phyloP scores from a whole-genome alignment of 2,113 vertebrate species.

The Gopherus evgoodei region DNA sequence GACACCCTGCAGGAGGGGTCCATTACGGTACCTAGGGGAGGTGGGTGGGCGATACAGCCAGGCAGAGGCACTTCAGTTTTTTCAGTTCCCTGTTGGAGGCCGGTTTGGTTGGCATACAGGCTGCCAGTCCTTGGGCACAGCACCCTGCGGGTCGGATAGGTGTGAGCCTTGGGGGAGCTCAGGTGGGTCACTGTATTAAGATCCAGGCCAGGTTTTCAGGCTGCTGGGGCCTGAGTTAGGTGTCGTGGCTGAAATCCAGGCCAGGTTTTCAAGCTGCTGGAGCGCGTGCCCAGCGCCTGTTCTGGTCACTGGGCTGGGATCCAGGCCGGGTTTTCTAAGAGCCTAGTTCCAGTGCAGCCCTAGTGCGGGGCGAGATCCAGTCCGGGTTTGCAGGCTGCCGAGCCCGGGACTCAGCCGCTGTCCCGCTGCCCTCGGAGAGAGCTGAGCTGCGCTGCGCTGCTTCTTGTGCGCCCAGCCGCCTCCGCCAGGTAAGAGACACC shows the following conservation, averaged over 20 bases:
- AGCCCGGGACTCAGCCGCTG: too few species aligned
- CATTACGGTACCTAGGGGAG: neutral
- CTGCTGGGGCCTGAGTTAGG: neutral
- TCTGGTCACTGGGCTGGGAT: fast-evolving
- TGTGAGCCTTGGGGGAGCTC: neutral
- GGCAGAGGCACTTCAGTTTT: neutral
- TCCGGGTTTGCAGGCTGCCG: neutral
- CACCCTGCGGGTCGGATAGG: neutral
- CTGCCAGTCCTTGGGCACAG: neutral
- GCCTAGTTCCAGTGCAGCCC: too few species aligned
- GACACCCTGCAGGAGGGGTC: neutral
- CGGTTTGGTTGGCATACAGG: too few species aligned
- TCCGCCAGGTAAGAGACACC: neutral
- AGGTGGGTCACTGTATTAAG: neutral
- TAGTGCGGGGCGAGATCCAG: neutral
- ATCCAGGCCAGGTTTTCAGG: neutral
- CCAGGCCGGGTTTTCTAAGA: neutral
- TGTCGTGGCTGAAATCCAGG: too few species aligned
- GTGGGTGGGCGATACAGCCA: neutral
- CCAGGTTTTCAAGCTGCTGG: neutral
- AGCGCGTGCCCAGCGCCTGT: neutral
- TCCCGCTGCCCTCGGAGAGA: too few species aligned
- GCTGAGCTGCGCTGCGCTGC: too few species aligned
- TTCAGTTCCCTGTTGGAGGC: neutral
- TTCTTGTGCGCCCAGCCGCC: neutral